A percentile compares a stretch with the other conserved stretches of the same genome.
Evolutionary conservation across 2,113 vertebrate species (phyloP).

Genomic region (Leptobrachium leishanense): DNA sequence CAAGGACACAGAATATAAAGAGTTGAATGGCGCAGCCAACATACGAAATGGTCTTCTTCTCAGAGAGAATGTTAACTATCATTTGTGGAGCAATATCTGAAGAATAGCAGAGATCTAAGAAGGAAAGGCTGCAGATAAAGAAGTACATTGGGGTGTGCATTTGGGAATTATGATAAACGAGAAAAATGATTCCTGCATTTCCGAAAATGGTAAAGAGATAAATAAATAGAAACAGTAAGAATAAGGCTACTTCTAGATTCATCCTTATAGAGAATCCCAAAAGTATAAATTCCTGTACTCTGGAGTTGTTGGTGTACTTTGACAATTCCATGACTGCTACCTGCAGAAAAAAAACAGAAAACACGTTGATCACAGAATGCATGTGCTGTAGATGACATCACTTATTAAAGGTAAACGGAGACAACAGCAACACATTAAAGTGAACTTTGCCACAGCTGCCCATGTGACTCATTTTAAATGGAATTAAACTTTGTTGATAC

Average conservation of each 20-base stretch:
- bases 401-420: no score
- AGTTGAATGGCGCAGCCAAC: constrained; percentile 24
- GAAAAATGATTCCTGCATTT: constrained; percentile 11
- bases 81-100: constrained; percentile 13
- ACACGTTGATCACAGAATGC: no score
- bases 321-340: background rate
- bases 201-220: constrained; percentile 24
- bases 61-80: background rate
- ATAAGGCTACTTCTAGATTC: background rate
- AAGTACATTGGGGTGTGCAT: constrained; percentile 37
- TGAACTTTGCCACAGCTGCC: no score
- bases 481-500: no score
- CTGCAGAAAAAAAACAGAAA: no score
- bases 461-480: no score
- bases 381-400: no score
- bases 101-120: constrained; percentile 24
- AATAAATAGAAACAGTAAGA: constrained; percentile 23
- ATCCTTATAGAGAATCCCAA: background rate
- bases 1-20: constrained; percentile 9
- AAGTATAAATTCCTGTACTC: constrained; percentile 14
- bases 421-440: no score
- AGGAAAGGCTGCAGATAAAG: constrained; percentile 13
- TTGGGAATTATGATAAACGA: background rate
- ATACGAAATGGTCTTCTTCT: constrained; percentile 17
- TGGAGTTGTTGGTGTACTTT: background rate